Conservation (phyloP, 2,797 vertebrate species). For the Pteropus rufus region DNA sequence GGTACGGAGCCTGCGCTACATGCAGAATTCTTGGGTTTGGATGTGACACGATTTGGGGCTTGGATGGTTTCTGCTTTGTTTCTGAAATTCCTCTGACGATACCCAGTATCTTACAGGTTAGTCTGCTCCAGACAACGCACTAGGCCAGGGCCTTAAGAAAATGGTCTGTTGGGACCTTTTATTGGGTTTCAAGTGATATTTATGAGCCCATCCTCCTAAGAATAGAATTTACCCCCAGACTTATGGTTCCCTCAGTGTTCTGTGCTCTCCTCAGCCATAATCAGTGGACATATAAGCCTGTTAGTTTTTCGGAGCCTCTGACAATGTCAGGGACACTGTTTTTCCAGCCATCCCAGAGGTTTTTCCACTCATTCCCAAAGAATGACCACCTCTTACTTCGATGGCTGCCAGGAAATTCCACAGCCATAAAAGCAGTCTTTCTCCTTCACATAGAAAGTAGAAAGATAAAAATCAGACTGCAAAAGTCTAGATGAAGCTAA, state of each 20-base stretch:
- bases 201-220: background rate
- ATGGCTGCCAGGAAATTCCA: background rate
- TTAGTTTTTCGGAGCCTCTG: background rate
- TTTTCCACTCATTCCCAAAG: background rate
- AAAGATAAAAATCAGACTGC: background rate
- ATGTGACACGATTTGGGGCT: background rate
- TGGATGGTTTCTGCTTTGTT: background rate
- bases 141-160: background rate
- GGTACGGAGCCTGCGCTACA: rapidly evolving
- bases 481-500: background rate
- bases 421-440: background rate
- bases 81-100: background rate
- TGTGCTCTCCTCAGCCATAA: background rate
- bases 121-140: background rate
- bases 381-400: background rate
- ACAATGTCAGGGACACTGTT: background rate
- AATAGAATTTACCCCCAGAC: background rate
- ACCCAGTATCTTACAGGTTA: background rate
- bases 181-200: background rate
- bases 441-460: background rate
- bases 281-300: background rate
- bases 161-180: background rate
- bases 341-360: background rate
- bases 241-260: background rate
- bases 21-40: background rate